A percentile compares a stretch with the other conserved stretches of the same genome.
Evolutionary conservation across 2,797 vertebrate species (phyloP).

Genomic region (Tolypeutes matacus): DNA sequence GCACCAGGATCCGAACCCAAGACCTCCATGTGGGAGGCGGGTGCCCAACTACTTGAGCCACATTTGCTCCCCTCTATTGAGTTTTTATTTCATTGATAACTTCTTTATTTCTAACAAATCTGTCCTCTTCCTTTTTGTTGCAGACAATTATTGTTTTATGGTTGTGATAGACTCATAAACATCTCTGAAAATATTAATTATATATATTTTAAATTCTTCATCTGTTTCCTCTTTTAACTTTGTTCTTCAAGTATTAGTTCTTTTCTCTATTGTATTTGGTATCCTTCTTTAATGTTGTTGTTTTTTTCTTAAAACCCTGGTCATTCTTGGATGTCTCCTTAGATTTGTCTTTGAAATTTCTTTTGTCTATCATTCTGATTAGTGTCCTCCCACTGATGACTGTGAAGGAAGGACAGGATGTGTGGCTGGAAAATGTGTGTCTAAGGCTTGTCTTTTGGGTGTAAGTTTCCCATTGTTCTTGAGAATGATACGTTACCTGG

Average conservation of each 20-base stretch:
- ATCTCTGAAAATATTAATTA: slow-evolving; percentile 7
- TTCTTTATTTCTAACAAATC: slow-evolving; percentile 46
- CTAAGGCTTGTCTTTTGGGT: background rate
- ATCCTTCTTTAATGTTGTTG: background rate
- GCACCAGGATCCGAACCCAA: too few relatives aligned
- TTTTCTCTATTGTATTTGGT: slow-evolving; percentile 2
- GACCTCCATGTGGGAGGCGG: too few relatives aligned
- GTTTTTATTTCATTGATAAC: slow-evolving; percentile 6
- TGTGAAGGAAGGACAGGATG: background rate
- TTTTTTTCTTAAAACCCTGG: slow-evolving; percentile 23
- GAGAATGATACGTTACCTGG: background rate
- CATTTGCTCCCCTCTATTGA: background rate
- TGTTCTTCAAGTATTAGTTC: background rate
- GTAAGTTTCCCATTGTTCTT: background rate
- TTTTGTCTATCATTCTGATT: background rate
- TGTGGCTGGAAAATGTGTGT: background rate
- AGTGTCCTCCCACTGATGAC: background rate
- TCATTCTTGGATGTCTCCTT: background rate
- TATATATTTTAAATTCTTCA: slow-evolving; percentile 39
- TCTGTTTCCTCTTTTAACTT: slow-evolving; percentile 37
- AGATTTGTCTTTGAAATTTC: slow-evolving; percentile 9
- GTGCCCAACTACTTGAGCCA: too few relatives aligned
- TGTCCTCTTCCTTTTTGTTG: background rate
- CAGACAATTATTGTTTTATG: slow-evolving; percentile 31
- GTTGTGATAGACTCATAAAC: background rate